phyloP scores from a whole-genome alignment of 1,140 invertebrate genomes.

The Pygmarrhopalites habei region DNA sequence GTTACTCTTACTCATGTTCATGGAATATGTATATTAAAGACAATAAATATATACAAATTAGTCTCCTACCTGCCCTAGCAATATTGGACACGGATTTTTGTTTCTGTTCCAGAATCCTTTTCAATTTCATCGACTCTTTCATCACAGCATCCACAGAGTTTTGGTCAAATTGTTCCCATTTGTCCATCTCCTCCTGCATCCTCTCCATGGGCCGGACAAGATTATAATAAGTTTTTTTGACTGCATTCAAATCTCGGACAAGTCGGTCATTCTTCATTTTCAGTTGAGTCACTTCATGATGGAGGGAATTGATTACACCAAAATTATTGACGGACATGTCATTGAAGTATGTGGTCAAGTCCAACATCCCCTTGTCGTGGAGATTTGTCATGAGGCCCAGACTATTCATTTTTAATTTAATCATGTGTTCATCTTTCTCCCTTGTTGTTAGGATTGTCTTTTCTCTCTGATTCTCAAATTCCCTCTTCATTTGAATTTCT shows the following conservation, averaged over 20 bases:
- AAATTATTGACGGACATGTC: conserved; percentile 9
- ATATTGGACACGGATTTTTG: too few species aligned
- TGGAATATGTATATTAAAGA: too few species aligned
- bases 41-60: too few species aligned
- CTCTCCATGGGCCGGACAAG: too few species aligned
- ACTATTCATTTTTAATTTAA: not conserved
- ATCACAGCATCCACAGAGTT: too few species aligned
- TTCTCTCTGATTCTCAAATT: not conserved
- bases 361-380: not conserved
- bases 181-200: too few species aligned
- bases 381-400: not conserved
- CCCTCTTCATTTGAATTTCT: not conserved
- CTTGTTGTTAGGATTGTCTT: too few species aligned
- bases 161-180: too few species aligned
- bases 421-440: not conserved
- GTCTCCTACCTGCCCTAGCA: too few species aligned
- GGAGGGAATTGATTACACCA: not conserved
- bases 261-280: not conserved
- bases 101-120: too few species aligned
- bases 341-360: conserved; percentile 2
- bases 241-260: not conserved
- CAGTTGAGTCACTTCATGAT: not conserved
- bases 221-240: not conserved
- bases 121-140: too few species aligned
- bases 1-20: too few species aligned